A percentile compares a stretch with the other conserved stretches of the same genome.
phyloP scores from a whole-genome alignment of 1,140 invertebrate genomes.

The Musca vetustissima region DNA sequence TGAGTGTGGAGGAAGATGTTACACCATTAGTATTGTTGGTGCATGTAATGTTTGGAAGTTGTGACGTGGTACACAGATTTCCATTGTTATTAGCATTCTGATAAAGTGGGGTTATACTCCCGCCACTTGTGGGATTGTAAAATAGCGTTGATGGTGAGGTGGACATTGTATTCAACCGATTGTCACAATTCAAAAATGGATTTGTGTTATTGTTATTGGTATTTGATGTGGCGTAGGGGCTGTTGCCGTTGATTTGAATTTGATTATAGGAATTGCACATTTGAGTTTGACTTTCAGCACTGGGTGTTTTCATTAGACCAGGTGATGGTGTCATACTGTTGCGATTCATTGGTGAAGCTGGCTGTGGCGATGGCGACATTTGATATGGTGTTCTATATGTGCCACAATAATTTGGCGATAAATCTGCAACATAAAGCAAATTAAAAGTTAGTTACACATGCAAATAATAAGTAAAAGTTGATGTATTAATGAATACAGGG shows the following conservation, averaged over 20 bases:
- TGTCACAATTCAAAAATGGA: neutral
- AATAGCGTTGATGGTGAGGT: neutral
- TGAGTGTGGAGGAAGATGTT: neutral
- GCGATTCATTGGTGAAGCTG: slow-evolving; percentile 27
- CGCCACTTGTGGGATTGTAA: slow-evolving; percentile 18
- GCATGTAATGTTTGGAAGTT: neutral
- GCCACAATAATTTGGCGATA: slow-evolving; percentile 8
- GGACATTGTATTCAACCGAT: neutral
- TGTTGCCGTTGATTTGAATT: neutral
- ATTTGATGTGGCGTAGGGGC: neutral
- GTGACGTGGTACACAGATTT: neutral
- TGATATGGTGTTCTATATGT: slow-evolving; percentile 23
- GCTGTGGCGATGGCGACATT: slow-evolving; percentile 25
- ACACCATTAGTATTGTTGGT: neutral
- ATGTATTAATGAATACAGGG: neutral
- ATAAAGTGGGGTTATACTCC: slow-evolving; percentile 18
- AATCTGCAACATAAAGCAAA: too few species aligned
- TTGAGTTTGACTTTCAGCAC: slow-evolving; percentile 18
- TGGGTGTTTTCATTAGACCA: slow-evolving; percentile 14
- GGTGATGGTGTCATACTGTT: slow-evolving; percentile 12
- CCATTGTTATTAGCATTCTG: neutral
- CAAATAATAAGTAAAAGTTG: neutral
- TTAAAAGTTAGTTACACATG: too few species aligned
- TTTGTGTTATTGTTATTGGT: neutral
- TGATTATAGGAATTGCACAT: slow-evolving; percentile 9